Conservation (phyloP, 1,140 invertebrate genomes). For the Bombus terrestris region DNA sequence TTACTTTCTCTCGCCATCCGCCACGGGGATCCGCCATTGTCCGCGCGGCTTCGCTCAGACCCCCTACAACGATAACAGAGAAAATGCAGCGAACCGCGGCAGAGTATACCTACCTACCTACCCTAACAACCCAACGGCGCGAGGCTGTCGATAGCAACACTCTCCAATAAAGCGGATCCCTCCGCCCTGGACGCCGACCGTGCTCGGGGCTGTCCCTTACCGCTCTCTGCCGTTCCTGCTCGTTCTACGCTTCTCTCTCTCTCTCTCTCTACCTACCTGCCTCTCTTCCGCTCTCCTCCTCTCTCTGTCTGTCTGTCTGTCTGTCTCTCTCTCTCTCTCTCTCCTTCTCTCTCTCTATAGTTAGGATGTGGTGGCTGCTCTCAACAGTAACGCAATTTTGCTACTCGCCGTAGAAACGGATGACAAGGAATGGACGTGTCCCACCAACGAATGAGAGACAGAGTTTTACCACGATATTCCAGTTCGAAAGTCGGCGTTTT, state of each 20-base stretch:
- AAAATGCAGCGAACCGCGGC: constrained; percentile 79
- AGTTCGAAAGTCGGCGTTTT: constrained; percentile 16
- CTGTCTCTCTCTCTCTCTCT: background rate
- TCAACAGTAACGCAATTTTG: constrained; percentile 74
- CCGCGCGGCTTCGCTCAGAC: constrained; percentile 74
- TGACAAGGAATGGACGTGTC: constrained; percentile 49
- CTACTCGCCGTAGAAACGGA: constrained; percentile 49
- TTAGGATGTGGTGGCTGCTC: constrained; percentile 46
- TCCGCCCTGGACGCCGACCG: constrained; percentile 56
- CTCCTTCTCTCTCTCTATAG: constrained; percentile 24
- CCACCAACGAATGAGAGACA: constrained; percentile 6
- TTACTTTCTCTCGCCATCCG: constrained; percentile 81
- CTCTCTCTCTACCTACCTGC: background rate
- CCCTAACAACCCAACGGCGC: constrained; percentile 71
- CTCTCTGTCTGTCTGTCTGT: background rate
- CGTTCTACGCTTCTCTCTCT: constrained; percentile 54
- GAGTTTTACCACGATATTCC: constrained; percentile 3
- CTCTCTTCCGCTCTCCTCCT: constrained; percentile 51
- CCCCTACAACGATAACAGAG: constrained; percentile 79
- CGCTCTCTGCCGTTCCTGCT: constrained; percentile 40
- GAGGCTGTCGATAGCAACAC: constrained; percentile 78
- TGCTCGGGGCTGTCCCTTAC: constrained; percentile 54
- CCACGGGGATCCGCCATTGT: constrained; percentile 77
- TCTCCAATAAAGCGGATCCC: constrained; percentile 78
- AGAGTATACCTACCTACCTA: constrained; percentile 73